Conservation (phyloP, 2,113 vertebrate genomes). For the Sinocyclocheilus grahami region DNA sequence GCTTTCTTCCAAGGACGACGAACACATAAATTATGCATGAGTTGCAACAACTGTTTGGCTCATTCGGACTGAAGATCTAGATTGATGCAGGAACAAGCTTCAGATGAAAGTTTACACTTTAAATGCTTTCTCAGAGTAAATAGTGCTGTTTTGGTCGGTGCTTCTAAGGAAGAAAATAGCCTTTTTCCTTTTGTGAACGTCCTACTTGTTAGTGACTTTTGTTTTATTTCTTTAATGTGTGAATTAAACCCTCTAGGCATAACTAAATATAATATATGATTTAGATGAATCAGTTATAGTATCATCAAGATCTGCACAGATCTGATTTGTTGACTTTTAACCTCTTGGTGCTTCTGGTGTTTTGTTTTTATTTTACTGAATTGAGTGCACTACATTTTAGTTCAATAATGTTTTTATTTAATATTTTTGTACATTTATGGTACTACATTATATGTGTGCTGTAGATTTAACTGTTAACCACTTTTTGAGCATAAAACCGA, state of each 20-base stretch:
- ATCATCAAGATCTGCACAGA: no score
- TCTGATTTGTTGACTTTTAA: no score
- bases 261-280: background rate
- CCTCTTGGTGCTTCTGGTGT: no score
- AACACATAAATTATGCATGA: constrained; percentile 68
- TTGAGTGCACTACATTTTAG: no score
- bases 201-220: constrained; percentile 18
- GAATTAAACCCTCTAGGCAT: background rate
- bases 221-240: background rate
- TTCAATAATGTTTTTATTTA: no score
- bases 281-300: background rate
- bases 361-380: no score
- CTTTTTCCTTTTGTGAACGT: background rate
- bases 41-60: constrained; percentile 53
- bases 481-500: no score
- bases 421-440: no score
- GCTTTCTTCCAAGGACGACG: constrained; percentile 59
- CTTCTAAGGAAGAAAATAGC: background rate
- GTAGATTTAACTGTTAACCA: no score
- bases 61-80: constrained; percentile 54
- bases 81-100: constrained; percentile 45
- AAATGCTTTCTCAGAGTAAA: constrained; percentile 47
- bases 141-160: constrained; percentile 9
- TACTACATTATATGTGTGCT: no score
- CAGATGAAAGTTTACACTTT: constrained; percentile 34